Base-by-base conservation (phyloP, 2,797 vertebrate species). In the Enteromius anoplus region DNA sequence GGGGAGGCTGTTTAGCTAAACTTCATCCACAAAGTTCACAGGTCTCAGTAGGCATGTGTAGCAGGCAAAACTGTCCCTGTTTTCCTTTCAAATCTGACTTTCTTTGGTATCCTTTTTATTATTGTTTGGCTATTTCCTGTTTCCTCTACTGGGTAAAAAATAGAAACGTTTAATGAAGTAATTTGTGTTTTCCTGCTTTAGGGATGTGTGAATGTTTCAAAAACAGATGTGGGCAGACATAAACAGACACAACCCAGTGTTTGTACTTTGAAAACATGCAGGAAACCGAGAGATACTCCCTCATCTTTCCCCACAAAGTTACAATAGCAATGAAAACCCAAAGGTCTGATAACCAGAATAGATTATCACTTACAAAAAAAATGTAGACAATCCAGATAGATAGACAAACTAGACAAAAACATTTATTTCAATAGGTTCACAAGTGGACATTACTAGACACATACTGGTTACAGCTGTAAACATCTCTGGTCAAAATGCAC, bases 401-500 rank as follows among this genome's bases (percentile, higher is more conserved):
- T 12, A 5, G 17, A 66, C 26, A 26, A 58, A 78, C 45, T 15
- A 34, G 11, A 51, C 11, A 51, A n/a, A 29, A 66, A 51, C n/a
- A 78, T 78, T 78, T 79, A 79, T 55, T 79, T 40, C 3, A 19
- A 69, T 23, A 51, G 7, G 21, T 68, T 68, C 12, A 40, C 77
- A 68, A 68, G 45, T 23, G 6, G 45, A 65, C 17, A 11, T 19
- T 32, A 14, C 58, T 32, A 11, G 42, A 34, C 26, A 21, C 58
- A 66, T 14, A 34, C 11, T 17, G 49, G 71, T 53, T 73, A 2
- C 47, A n/a, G 32, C 34, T 64, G 17, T 53, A 66, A 26, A 4
- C 29, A 58, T 68, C 21, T 32, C 37, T 58, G 37, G 55, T 62
- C 21, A 23, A 75, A 58, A n/a, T n/a, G 11, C 4, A 21, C 17